phyloP scores from a whole-genome alignment of 1,140 invertebrate genomes.

The Eriocheir sinensis region DNA sequence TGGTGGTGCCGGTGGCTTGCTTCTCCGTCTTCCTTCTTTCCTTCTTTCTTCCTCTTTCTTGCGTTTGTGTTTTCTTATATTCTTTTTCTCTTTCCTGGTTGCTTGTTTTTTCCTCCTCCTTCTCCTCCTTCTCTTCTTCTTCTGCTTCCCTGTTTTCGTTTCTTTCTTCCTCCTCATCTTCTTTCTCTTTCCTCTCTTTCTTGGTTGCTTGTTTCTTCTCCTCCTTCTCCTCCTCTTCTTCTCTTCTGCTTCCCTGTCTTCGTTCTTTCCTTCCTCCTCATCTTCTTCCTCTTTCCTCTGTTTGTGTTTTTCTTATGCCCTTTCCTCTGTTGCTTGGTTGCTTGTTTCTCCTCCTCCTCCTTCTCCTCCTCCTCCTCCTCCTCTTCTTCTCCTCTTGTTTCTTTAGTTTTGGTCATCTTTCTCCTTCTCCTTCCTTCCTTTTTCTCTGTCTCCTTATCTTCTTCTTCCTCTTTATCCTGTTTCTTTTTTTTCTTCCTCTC shows the following conservation, averaged over 20 bases:
- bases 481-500: no score
- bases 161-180: slow-evolving; percentile 1
- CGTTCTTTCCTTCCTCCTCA: background rate
- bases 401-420: no score
- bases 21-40: background rate
- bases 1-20: background rate
- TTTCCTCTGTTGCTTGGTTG: background rate
- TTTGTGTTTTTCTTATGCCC: background rate
- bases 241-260: background rate
- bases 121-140: no score
- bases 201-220: background rate
- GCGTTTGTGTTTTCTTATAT: no score
- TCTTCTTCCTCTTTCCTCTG: background rate
- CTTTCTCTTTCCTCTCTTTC: background rate
- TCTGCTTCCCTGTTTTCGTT: no score
- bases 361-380: background rate
- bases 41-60: slow-evolving; percentile 32
- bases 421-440: no score
- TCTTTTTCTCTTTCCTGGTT: no score
- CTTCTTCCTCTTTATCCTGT: no score
- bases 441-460: no score
- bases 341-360: background rate
- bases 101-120: no score
- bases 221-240: background rate
- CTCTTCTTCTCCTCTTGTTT: no score